Evolutionary conservation across 2,797 vertebrate species (phyloP).

Genomic region (Serranus cabrilla): DNA sequence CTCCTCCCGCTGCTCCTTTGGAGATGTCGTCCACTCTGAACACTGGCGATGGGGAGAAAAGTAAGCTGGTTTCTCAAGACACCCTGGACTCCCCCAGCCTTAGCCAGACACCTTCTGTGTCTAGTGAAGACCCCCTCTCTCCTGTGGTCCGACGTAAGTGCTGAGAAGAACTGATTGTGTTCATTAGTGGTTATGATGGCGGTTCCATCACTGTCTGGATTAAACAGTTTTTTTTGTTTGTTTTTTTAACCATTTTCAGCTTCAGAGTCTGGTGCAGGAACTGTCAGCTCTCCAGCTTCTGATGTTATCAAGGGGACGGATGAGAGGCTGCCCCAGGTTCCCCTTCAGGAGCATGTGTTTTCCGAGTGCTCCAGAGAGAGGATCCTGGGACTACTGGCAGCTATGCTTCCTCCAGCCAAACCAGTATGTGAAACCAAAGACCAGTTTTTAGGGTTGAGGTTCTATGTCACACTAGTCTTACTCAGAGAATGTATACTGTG

Average conservation of each 20-base stretch:
- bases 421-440: constrained; percentile 79
- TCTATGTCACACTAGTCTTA: no score
- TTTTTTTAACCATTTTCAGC: constrained; percentile 38
- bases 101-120: constrained; percentile 85
- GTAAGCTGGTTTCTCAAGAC: constrained; percentile 80
- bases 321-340: constrained; percentile 85
- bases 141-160: constrained; percentile 79
- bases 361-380: constrained; percentile 98
- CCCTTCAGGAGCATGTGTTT: constrained; percentile 94
- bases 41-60: constrained; percentile 62
- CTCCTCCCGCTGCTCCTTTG: constrained; percentile 37
- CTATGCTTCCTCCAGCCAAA: constrained; percentile 95
- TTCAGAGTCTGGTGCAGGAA: constrained; percentile 67
- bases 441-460: background rate
- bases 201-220: background rate
- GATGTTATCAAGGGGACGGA: constrained; percentile 79
- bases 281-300: constrained; percentile 73
- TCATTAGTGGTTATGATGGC: background rate
- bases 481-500: no score
- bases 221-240: background rate
- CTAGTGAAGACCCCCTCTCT: constrained; percentile 84
- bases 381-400: constrained; percentile 94
- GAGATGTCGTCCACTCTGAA: constrained; percentile 44
- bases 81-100: constrained; percentile 82
- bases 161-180: background rate